These are phyloP conservation scores for Polyodon spathula DNA, from an alignment of 2,113 vertebrate genomes.

Conservation along the genomic window DNA sequence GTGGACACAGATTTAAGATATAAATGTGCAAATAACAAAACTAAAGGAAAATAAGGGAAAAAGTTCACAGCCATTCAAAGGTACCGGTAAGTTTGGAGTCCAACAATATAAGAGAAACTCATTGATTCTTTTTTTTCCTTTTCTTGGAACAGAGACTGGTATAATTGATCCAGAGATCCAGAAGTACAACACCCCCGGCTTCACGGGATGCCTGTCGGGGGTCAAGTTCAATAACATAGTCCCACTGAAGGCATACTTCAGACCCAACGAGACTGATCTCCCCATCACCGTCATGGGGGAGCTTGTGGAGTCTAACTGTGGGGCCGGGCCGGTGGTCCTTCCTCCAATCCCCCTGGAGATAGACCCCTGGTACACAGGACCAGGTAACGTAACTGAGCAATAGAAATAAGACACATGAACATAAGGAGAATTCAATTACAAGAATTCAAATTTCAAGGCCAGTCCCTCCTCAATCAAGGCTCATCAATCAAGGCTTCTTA, in stretches of 20 bases:
- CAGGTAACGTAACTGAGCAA: conserved; percentile 50
- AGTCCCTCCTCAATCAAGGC: too few relatives aligned
- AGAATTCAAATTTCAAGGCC: too few relatives aligned
- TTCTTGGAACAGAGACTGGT: conserved; percentile 63
- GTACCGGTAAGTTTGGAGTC: too few relatives aligned
- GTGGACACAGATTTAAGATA: too few relatives aligned
- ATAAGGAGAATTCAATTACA: too few relatives aligned
- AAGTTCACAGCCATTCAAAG: too few relatives aligned
- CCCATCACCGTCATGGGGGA: conserved; percentile 73
- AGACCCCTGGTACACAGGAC: conserved; percentile 87
- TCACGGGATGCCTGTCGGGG: conserved; percentile 86
- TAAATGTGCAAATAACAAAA: too few relatives aligned
- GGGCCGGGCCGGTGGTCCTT: conserved; percentile 73
- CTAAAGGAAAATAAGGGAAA: too few relatives aligned
- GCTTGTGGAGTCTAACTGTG: conserved; percentile 86
- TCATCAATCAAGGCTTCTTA: too few relatives aligned
- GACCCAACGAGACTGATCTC: conserved; percentile 64
- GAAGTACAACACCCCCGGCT: conserved; percentile 83
- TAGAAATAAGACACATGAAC: too few relatives aligned
- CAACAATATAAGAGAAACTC: too few relatives aligned
- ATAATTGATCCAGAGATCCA: conserved; percentile 87
- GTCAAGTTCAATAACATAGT: conserved; percentile 88
- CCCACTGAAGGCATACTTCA: conserved; percentile 81
- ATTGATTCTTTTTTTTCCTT: background rate
- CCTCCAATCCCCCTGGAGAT: conserved; percentile 78